phyloP scores from a whole-genome alignment of 1,140 invertebrate species.

The Brachionus rubens region DNA sequence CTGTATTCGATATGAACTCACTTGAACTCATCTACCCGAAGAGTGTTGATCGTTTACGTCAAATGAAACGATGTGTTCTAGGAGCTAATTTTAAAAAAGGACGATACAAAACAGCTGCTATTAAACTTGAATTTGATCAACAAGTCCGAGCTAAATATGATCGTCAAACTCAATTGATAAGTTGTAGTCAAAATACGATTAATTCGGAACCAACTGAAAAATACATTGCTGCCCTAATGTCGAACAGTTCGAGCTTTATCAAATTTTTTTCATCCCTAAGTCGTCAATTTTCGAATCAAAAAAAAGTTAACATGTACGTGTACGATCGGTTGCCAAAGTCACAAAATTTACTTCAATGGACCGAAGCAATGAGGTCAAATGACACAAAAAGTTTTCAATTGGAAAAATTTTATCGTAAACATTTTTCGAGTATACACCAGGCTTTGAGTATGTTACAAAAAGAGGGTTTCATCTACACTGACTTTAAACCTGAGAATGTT shows the following conservation, averaged over 20 bases:
- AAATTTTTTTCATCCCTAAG: conserved; percentile 20
- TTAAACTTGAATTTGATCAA: conserved; percentile 33
- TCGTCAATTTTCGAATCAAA: conserved; percentile 17
- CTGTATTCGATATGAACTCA: neutral
- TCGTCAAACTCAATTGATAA: neutral
- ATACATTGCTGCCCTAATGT: conserved; percentile 7
- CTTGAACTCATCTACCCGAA: conserved; percentile 28
- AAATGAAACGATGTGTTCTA: conserved; percentile 39
- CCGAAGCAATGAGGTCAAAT: neutral
- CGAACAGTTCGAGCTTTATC: neutral
- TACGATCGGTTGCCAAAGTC: conserved; percentile 20
- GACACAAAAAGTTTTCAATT: neutral
- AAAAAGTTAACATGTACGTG: conserved; percentile 24
- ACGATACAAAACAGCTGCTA: neutral
- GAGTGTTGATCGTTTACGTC: neutral
- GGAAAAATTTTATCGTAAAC: conserved; percentile 3
- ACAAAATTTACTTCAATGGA: conserved; percentile 28
- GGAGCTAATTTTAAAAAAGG: conserved; percentile 13
- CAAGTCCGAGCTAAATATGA: conserved; percentile 36
- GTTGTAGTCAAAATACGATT: neutral
- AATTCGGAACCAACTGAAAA: conserved; percentile 10
- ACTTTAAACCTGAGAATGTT: conserved; percentile 39
- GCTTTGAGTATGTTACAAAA: conserved; percentile 5
- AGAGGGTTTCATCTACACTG: conserved; percentile 38
- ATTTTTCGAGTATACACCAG: neutral